phyloP scores from a whole-genome alignment of 2,113 vertebrate species.

The Chionis minor region DNA sequence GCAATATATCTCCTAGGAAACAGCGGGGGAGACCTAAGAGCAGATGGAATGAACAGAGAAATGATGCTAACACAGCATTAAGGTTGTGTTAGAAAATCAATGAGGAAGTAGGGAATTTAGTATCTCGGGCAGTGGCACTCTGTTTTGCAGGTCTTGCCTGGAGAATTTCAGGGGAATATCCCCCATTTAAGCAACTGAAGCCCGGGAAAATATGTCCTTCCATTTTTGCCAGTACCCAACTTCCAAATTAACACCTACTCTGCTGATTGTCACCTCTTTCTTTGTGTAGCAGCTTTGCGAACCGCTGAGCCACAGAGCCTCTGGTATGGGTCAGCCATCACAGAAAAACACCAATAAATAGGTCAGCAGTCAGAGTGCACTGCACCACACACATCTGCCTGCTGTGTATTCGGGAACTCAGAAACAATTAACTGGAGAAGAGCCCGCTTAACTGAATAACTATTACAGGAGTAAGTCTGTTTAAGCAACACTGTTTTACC shows the following conservation, averaged over 20 bases:
- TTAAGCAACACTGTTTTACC: neutral
- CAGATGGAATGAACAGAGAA: conserved; percentile 43
- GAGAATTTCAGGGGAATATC: neutral
- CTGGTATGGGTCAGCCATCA: neutral
- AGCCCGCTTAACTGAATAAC: neutral
- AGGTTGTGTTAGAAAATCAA: conserved; percentile 48
- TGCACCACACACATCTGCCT: neutral
- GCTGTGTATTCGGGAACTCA: neutral
- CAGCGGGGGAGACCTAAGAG: conserved; percentile 40
- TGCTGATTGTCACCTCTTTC: neutral
- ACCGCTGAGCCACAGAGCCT: neutral
- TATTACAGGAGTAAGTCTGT: neutral
- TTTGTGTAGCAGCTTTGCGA: neutral
- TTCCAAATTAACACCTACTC: neutral
- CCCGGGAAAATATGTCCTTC: neutral
- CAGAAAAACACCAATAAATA: neutral
- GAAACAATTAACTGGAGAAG: neutral
- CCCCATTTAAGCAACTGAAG: neutral
- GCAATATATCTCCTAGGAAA: conserved; percentile 60
- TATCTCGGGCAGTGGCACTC: neutral
- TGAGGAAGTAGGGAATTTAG: conserved; percentile 23
- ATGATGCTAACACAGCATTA: conserved; percentile 58
- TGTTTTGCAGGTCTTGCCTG: neutral
- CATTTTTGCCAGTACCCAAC: neutral
- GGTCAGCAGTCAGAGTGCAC: neutral